Percentiles rank a stretch among this genome's conserved stretches.
These are phyloP conservation scores for Centropus bengalensis DNA, from an alignment of 2,113 vertebrate genomes.

Conservation along the genomic window DNA sequence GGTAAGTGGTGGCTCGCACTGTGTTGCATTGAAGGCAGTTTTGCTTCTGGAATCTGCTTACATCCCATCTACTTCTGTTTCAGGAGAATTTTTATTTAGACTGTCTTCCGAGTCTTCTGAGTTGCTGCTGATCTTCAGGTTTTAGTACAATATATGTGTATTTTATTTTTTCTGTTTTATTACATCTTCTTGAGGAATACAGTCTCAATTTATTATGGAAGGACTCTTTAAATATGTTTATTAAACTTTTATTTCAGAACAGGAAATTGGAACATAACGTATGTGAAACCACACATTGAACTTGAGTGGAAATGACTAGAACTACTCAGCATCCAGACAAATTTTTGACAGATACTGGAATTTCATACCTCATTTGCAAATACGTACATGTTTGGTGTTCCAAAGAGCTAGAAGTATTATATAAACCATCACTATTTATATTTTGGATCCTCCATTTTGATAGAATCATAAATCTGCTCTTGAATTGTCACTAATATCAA, in stretches of 20 bases:
- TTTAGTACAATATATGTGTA: no score
- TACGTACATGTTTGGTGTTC: background rate
- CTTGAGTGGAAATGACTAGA: background rate
- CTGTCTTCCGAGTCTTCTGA: no score
- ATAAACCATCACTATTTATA: background rate
- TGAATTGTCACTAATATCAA: background rate
- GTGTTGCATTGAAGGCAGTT: no score
- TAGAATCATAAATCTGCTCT: background rate
- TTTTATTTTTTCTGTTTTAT: no score
- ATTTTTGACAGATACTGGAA: background rate
- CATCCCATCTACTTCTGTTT: no score
- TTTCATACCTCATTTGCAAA: background rate
- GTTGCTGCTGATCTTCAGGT: no score
- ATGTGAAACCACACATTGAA: background rate
- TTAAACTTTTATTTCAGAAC: background rate
- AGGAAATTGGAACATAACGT: background rate
- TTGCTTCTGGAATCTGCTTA: no score
- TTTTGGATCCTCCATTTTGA: background rate
- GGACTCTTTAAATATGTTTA: background rate
- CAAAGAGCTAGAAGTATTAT: background rate
- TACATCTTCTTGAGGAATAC: background rate
- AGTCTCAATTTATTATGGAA: background rate
- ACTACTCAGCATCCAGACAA: background rate
- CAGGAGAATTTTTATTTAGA: no score
- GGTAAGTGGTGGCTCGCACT: no score